These are phyloP conservation scores for Pongo abelii DNA, from an alignment of 2,113 vertebrate genomes.

Conservation along the genomic window DNA sequence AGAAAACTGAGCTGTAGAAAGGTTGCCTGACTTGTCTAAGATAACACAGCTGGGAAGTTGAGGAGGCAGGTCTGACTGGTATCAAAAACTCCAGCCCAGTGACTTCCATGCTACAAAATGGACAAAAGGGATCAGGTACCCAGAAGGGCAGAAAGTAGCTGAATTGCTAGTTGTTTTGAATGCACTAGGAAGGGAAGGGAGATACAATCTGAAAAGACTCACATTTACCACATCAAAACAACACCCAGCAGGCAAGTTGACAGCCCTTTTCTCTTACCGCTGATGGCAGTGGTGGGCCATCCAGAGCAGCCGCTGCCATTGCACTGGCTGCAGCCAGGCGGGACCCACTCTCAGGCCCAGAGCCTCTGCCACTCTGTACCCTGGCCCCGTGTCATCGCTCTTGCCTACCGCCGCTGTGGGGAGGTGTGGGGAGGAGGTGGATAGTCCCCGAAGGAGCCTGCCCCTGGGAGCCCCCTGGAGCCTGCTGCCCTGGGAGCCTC, in stretches of 20 bases:
- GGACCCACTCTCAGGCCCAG: too few species aligned
- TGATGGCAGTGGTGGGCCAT: too few species aligned
- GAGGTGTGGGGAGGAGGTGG: too few species aligned
- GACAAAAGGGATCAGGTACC: not conserved
- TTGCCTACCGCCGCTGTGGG: too few species aligned
- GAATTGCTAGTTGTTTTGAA: not conserved
- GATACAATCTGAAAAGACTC: not conserved
- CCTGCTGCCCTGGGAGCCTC: too few species aligned
- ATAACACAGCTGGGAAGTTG: not conserved
- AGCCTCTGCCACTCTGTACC: too few species aligned
- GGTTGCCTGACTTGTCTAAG: not conserved
- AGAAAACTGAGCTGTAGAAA: not conserved
- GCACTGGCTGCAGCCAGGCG: too few species aligned
- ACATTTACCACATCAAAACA: not conserved
- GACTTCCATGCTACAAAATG: not conserved
- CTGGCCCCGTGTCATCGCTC: too few species aligned
- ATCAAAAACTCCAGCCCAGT: not conserved
- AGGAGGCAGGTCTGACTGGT: not conserved
- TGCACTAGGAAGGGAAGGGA: not conserved
- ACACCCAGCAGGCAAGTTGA: rapidly evolving
- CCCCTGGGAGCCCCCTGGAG: too few species aligned
- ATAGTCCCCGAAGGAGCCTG: too few species aligned
- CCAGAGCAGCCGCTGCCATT: too few species aligned
- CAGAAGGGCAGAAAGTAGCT: not conserved
- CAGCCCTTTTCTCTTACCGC: not conserved